These are phyloP conservation scores for Drosophila punjabiensis DNA, from an alignment of 1,140 invertebrate species.

Conservation along the genomic window DNA sequence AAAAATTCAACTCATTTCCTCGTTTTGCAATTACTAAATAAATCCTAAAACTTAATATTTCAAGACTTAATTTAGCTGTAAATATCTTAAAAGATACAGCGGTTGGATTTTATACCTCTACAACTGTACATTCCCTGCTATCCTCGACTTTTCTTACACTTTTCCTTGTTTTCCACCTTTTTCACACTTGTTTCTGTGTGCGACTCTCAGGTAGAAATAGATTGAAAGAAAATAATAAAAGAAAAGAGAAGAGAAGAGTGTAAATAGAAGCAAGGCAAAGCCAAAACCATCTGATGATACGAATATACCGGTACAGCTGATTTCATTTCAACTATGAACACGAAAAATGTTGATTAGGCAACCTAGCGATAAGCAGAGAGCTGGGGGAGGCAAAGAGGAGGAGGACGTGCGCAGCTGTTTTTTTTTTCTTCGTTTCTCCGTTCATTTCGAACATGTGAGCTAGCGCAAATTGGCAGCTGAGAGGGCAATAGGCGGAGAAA, in stretches of 20 bases:
- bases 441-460: conserved; percentile 47
- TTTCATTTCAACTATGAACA: conserved; percentile 66
- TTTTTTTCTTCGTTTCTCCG: conserved; percentile 22
- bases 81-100: not conserved
- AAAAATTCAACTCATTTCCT: too few species aligned
- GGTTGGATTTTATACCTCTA: not conserved
- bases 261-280: conserved; percentile 34
- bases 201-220: conserved; percentile 7
- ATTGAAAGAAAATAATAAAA: not conserved
- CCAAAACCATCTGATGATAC: conserved; percentile 76
- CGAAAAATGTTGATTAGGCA: conserved; percentile 67
- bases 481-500: conserved; percentile 6
- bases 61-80: too few species aligned
- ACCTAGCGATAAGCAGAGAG: conserved; percentile 54
- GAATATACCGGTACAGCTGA: conserved; percentile 80
- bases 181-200: conserved; percentile 33
- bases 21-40: not conserved
- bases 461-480: conserved; percentile 29
- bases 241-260: conserved; percentile 41
- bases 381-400: not conserved
- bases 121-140: conserved; percentile 62
- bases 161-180: conserved; percentile 21
- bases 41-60: not conserved
- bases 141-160: conserved; percentile 23
- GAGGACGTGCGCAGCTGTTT: conserved; percentile 61